Evolutionary conservation across 2,888 invertebrate species (phyloP).

Genomic region (Boloria selene): DNA sequence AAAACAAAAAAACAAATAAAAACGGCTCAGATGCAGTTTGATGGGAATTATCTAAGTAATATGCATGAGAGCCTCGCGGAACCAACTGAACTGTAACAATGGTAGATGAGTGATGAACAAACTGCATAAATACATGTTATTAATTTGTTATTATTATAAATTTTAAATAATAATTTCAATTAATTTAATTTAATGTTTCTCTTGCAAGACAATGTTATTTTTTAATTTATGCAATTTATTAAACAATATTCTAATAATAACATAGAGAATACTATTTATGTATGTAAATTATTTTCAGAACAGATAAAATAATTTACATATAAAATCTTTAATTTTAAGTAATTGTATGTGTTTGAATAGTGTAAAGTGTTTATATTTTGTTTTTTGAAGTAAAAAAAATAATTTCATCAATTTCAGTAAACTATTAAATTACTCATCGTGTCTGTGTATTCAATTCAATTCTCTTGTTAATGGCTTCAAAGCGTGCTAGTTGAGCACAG

Average conservation of each 20-base stretch:
- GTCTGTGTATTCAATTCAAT: no score
- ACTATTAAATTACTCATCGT: no score
- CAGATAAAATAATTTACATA: constrained; percentile 7
- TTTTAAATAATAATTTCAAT: no score
- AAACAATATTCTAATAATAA: background rate
- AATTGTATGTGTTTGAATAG: background rate
- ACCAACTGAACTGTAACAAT: constrained; percentile 52
- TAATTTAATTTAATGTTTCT: no score
- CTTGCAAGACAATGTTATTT: no score
- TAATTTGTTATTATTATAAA: no score
- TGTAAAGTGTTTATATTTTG: background rate
- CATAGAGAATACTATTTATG: background rate
- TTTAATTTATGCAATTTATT: constrained; percentile 9
- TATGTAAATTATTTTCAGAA: constrained; percentile 1
- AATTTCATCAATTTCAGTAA: no score
- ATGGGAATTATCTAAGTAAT: background rate
- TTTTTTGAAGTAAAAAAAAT: no score
- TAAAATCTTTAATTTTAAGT: background rate
- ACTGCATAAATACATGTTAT: no score
- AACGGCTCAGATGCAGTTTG: constrained; percentile 53
- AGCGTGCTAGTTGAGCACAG: no score
- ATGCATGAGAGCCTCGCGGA: constrained; percentile 44
- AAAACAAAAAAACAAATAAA: constrained; percentile 47
- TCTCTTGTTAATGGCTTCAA: no score
- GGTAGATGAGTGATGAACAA: constrained; percentile 56